Conservation (phyloP, 2,888 invertebrate species). For the Orthosia gracilis region DNA sequence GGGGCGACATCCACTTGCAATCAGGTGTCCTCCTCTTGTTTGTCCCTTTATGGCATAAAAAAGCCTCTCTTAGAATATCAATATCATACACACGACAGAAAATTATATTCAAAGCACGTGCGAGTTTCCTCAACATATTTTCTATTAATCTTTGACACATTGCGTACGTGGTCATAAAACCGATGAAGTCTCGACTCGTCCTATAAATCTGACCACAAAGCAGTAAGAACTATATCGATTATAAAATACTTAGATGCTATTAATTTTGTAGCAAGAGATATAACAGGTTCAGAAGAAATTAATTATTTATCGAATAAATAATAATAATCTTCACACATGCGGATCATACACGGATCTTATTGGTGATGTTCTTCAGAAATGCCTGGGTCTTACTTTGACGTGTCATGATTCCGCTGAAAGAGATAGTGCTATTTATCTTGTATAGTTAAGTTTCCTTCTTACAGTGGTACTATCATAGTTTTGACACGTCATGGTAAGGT, state of each 20-base stretch:
- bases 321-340: neutral
- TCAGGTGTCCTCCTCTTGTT: no score
- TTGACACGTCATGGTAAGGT: no score
- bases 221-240: slow-evolving; percentile 12
- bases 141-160: slow-evolving; percentile 16
- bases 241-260: slow-evolving; percentile 2
- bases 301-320: slow-evolving; percentile 19
- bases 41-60: no score
- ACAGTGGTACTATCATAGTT: no score
- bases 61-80: neutral
- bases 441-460: no score
- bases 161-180: slow-evolving; percentile 11
- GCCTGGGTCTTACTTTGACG: no score
- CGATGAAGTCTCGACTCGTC: slow-evolving; percentile 6
- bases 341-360: no score
- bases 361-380: no score
- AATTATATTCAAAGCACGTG: slow-evolving; percentile 16
- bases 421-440: no score
- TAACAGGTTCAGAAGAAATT: slow-evolving; percentile 21
- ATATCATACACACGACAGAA: neutral
- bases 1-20: no score
- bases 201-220: slow-evolving; percentile 15
- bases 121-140: slow-evolving; percentile 15
- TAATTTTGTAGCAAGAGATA: slow-evolving; percentile 16
- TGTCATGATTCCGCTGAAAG: no score